These are phyloP conservation scores for Xanthia icteritia DNA, from an alignment of 2,888 invertebrate species.

Conservation along the genomic window DNA sequence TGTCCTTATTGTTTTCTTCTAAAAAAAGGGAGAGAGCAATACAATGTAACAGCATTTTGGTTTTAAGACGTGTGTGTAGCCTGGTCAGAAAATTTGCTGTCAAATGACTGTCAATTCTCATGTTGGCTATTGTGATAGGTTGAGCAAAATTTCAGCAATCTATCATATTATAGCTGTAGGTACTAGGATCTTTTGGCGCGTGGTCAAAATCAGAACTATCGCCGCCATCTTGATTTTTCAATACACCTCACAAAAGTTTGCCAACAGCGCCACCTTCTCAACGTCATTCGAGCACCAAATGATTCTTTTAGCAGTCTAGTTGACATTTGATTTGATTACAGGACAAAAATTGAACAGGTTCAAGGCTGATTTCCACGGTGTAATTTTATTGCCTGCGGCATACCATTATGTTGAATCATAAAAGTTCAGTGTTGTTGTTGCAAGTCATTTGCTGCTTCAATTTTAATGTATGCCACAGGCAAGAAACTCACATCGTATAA, in stretches of 20 bases:
- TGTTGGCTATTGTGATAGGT: not conserved
- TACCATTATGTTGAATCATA: not conserved
- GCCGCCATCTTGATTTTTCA: too few species aligned
- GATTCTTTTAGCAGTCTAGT: too few species aligned
- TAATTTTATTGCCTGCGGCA: not conserved
- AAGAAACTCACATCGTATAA: not conserved
- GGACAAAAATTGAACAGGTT: not conserved
- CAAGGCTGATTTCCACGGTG: not conserved
- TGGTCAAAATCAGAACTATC: too few species aligned
- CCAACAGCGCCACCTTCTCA: too few species aligned
- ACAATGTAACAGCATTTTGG: not conserved
- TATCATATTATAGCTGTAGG: not conserved
- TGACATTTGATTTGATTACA: not conserved
- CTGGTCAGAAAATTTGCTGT: not conserved
- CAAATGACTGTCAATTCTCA: not conserved
- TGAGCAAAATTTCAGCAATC: not conserved
- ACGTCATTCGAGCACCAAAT: too few species aligned
- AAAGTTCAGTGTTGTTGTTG: not conserved
- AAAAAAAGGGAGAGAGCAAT: not conserved
- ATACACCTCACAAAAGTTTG: too few species aligned
- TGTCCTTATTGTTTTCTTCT: not conserved
- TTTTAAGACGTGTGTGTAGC: not conserved
- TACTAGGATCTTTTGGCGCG: too few species aligned
- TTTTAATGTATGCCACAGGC: not conserved
- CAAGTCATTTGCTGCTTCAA: not conserved